These are phyloP conservation scores for Lacerta bilineata DNA, from an alignment of 2,797 vertebrate species.

Conservation along the genomic window DNA sequence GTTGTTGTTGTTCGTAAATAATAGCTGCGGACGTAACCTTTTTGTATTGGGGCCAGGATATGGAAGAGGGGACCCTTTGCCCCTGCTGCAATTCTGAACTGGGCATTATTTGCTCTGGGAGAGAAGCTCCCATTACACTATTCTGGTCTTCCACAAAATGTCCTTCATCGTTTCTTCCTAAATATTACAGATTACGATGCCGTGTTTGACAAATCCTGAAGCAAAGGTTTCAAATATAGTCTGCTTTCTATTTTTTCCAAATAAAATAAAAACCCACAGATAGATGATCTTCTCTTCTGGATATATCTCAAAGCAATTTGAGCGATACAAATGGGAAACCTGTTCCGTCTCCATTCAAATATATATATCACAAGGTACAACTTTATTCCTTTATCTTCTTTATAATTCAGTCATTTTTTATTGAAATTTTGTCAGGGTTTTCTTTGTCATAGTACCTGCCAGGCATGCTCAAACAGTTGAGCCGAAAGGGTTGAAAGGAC, in stretches of 20 bases:
- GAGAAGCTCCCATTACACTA: not conserved
- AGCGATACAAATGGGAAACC: constrained; percentile 48
- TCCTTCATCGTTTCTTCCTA: not conserved
- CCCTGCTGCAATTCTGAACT: not conserved
- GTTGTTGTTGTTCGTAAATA: not conserved
- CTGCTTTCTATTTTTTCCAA: constrained; percentile 25
- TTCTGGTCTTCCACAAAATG: not conserved
- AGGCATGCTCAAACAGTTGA: constrained; percentile 55
- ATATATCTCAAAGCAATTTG: constrained; percentile 60
- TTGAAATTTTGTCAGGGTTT: constrained; percentile 59
- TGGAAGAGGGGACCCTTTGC: not conserved
- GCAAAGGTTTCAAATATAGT: constrained; percentile 25
- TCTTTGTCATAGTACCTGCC: constrained; percentile 55
- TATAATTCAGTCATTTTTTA: constrained; percentile 58
- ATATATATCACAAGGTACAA: constrained; percentile 53
- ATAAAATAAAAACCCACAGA: constrained; percentile 27
- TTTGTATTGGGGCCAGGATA: not conserved
- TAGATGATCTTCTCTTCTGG: constrained; percentile 22
- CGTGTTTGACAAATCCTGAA: not conserved
- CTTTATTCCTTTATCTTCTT: constrained; percentile 60
- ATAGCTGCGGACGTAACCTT: too few relatives aligned
- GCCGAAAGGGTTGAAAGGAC: constrained; percentile 57
- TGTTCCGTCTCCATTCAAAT: constrained; percentile 55
- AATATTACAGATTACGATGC: constrained; percentile 2
- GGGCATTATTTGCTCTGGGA: not conserved